A percentile compares a stretch with the other conserved stretches of the same genome.
Conservation (phyloP, 64 coral and sea anemone species). For the Pocillopora damicornis region DNA sequence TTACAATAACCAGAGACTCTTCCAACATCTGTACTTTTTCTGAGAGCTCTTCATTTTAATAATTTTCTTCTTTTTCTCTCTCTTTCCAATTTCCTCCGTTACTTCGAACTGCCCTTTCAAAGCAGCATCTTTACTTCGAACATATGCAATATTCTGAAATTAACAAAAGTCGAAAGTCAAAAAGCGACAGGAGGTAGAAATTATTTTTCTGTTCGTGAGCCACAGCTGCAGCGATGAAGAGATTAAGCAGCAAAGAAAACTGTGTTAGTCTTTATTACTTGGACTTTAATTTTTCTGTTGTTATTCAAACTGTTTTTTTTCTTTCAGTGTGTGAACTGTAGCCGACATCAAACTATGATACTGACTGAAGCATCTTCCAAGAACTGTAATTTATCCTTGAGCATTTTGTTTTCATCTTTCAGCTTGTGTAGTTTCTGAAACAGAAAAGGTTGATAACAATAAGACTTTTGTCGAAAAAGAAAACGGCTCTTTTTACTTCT, state of each 20-base stretch:
- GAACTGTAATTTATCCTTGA: not conserved
- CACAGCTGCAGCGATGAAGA: too few relatives aligned
- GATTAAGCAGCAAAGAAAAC: too few relatives aligned
- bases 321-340: not conserved
- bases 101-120: constrained; percentile 19
- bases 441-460: not conserved
- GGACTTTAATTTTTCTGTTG: too few relatives aligned
- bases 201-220: too few relatives aligned
- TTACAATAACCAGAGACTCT: constrained; percentile 7
- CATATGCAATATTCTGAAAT: constrained; percentile 28
- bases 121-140: constrained; percentile 23
- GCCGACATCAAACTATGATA: too few relatives aligned
- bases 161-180: not conserved
- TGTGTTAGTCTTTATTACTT: too few relatives aligned
- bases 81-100: constrained; percentile 12
- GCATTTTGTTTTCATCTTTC: not conserved
- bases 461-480: too few relatives aligned
- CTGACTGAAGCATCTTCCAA: not conserved
- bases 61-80: not conserved
- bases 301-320: not conserved
- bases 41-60: not conserved
- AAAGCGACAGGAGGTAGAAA: not conserved
- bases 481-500: too few relatives aligned
- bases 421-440: constrained; percentile 9
- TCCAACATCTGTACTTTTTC: constrained; percentile 14